Evolutionary conservation across 2,888 invertebrate species (phyloP).

Genomic region (Diabrotica balteata): DNA sequence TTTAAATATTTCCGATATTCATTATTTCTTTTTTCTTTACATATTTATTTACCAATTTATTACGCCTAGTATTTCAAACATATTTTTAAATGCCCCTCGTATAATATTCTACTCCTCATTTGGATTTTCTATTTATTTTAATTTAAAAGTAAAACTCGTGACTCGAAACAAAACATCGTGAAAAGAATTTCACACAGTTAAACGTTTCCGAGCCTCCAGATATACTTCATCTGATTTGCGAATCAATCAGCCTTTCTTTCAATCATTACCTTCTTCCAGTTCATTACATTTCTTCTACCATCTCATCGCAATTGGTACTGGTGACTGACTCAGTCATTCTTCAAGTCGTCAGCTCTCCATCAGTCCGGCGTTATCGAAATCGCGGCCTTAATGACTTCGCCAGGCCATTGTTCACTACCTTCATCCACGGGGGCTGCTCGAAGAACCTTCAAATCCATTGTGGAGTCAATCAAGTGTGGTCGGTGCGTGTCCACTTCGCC

Average conservation of each 20-base stretch:
- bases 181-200: no score
- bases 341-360: slow-evolving; percentile 53
- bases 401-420: slow-evolving; percentile 53
- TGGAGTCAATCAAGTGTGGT: slow-evolving; percentile 55
- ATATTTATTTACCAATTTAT: no score
- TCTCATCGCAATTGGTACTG: slow-evolving; percentile 22
- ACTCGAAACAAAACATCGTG: no score
- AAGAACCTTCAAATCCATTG: slow-evolving; percentile 53
- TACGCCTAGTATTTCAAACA: no score
- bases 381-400: slow-evolving; percentile 53
- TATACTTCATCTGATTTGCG: background rate
- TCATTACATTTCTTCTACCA: slow-evolving; percentile 25
- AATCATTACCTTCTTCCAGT: background rate
- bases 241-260: slow-evolving; percentile 1
- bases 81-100: no score
- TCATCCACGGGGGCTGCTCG: slow-evolving; percentile 51
- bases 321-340: slow-evolving; percentile 37
- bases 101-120: no score
- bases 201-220: background rate
- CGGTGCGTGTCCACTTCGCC: slow-evolving; percentile 37
- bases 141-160: no score
- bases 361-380: slow-evolving; percentile 48
- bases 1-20: no score
- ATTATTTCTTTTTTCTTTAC: no score
- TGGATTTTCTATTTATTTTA: no score